Base-by-base conservation (phyloP, 1,140 invertebrate species). In the Druon quercuslanigerum region DNA sequence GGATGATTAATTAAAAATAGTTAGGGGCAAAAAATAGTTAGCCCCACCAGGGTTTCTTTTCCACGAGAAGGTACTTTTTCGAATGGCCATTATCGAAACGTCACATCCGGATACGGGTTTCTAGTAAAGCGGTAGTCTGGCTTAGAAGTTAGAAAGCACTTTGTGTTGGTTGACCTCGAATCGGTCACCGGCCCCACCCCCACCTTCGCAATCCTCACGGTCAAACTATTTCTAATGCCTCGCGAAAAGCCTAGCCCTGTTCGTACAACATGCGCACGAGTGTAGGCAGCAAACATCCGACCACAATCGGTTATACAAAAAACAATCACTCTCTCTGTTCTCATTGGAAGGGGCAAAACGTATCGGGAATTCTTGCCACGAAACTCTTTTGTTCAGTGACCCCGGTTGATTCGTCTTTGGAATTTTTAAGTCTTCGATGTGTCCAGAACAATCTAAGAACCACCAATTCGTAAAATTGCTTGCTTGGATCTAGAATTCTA, bases 161-260 rank as follows among this genome's bases (percentile, higher is more conserved):
- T 20, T 54, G 75, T 72, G 75, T 33, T 73, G 33, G 51, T 54
- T 52, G 81, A 75, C 84, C 78, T 84, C 82, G 81, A 75, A n/a
- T 81, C 82, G 83, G 84, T 85, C 82, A 83, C 77, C 82, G 81
- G 74, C 84, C 84, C 72, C 78, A 70, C 40, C 72, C 66, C 60
- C 57, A 13, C 71, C 50, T 40, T 57, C 16, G 40, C 66, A 33
- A 73, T 54, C 40, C 78, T 83, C 85, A 85, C 71, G 71, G 76
- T 77, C 74, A 81, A 84, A 82, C 84, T 85, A 85, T 84, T 85
- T 83, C 84, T 86, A 86, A 86, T 84, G 73, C 77, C 71, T 60
- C 40, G 66, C 57, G 54, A 73, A 72, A 76, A 66, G 57, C 77
- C 71, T 73, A 71, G 17, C 54, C 13, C 54, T 56, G 17, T 3